Conservation (phyloP, 1,140 invertebrate genomes). For the Lucilia sericata region DNA sequence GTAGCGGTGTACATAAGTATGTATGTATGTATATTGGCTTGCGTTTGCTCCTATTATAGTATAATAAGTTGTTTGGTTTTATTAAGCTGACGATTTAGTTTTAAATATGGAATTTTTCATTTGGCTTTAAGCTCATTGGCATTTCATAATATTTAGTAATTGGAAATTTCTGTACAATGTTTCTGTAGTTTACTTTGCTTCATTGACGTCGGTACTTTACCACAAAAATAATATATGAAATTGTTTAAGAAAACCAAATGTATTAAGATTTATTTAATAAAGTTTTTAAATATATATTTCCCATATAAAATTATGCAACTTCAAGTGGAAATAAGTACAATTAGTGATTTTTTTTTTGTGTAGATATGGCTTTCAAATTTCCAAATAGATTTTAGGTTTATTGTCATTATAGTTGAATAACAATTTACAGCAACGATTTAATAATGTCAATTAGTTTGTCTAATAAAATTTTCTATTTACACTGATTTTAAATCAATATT, state of each 20-base stretch:
- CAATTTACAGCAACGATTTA: no score
- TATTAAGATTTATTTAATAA: not conserved
- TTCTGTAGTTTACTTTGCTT: not conserved
- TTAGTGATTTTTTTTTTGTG: no score
- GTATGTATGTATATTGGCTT: not conserved
- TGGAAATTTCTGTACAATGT: constrained; percentile 11
- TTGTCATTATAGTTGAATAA: no score
- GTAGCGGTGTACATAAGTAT: no score
- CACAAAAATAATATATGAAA: not conserved
- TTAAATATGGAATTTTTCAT: constrained; percentile 7
- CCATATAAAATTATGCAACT: not conserved
- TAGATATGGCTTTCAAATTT: no score
- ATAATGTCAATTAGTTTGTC: no score
- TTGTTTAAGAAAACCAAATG: not conserved
- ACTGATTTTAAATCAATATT: no score
- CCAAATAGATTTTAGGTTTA: no score
- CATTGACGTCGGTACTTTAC: constrained; percentile 5
- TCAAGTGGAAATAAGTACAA: not conserved
- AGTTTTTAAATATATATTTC: not conserved
- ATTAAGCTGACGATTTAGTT: not conserved
- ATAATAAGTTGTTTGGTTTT: not conserved
- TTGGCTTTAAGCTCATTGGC: not conserved
- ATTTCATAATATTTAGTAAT: constrained; percentile 10
- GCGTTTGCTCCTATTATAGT: not conserved
- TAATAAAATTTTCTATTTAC: no score